These are phyloP conservation scores for Panagrolaimus sp. DNA, from an alignment of 1,140 invertebrate genomes.

Conservation along the genomic window DNA sequence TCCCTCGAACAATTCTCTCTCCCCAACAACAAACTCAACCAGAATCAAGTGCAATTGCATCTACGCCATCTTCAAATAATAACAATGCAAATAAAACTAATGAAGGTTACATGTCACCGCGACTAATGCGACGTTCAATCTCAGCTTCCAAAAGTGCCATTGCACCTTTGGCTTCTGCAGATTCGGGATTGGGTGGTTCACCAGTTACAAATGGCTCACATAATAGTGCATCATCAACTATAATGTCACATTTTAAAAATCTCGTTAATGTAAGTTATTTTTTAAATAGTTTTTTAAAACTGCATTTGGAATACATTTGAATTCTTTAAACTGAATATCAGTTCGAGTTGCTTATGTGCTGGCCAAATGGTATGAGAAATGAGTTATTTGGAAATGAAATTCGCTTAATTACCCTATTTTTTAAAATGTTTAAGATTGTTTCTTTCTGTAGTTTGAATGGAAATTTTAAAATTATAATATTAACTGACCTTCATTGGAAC, in stretches of 20 bases:
- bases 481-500: too few relatives aligned
- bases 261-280: constrained; percentile 39
- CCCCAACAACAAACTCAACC: not conserved
- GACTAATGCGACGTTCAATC: not conserved
- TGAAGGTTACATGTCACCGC: not conserved
- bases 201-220: not conserved
- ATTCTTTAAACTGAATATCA: too few relatives aligned
- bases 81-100: constrained; percentile 4
- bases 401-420: too few relatives aligned
- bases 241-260: constrained; percentile 47
- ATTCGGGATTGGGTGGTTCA: not conserved
- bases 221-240: constrained; percentile 8
- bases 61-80: not conserved
- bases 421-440: too few relatives aligned
- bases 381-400: too few relatives aligned
- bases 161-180: not conserved
- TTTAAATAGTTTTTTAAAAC: not conserved
- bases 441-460: too few relatives aligned
- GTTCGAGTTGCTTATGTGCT: too few relatives aligned
- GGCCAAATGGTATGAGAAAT: too few relatives aligned
- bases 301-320: too few relatives aligned
- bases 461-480: too few relatives aligned
- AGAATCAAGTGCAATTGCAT: not conserved
- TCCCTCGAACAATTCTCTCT: not conserved
- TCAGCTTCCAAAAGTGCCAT: not conserved